phyloP scores from a whole-genome alignment of 2,797 vertebrate genomes.

The Brachyrhaphis roseni region DNA sequence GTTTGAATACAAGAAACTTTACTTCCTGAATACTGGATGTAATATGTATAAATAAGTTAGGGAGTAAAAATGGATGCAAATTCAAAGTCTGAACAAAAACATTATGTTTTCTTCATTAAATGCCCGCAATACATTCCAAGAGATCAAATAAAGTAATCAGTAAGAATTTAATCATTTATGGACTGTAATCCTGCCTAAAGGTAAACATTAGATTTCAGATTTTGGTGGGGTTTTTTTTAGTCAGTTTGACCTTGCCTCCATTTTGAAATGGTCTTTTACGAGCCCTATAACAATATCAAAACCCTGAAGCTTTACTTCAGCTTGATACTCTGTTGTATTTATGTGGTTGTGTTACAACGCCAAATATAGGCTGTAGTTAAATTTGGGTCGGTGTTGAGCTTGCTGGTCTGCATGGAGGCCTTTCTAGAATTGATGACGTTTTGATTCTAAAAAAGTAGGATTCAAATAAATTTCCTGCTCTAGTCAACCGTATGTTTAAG shows the following conservation, averaged over 20 bases:
- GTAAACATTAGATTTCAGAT: not conserved
- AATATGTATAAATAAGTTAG: not conserved
- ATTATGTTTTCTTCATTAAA: not conserved
- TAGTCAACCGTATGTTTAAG: not conserved
- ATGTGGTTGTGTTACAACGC: too few species aligned
- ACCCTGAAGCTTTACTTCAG: not conserved
- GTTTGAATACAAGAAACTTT: not conserved
- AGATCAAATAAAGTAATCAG: not conserved
- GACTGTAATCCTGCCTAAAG: not conserved
- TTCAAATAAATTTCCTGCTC: not conserved
- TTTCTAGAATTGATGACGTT: too few species aligned
- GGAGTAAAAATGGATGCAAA: not conserved
- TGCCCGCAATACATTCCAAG: not conserved
- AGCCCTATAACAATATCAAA: not conserved
- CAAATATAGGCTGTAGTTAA: too few species aligned
- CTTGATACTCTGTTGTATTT: too few species aligned
- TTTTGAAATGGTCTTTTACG: not conserved
- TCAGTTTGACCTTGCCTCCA: not conserved
- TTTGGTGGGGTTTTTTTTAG: not conserved
- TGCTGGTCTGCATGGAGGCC: not conserved
- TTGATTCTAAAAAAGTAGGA: too few species aligned
- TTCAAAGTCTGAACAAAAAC: not conserved
- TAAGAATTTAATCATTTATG: not conserved
- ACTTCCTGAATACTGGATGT: not conserved
- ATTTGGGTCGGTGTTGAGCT: not conserved